Evolutionary conservation across 2,888 invertebrate species (phyloP).

Genomic region (Branchipolynoe longqiensis): DNA sequence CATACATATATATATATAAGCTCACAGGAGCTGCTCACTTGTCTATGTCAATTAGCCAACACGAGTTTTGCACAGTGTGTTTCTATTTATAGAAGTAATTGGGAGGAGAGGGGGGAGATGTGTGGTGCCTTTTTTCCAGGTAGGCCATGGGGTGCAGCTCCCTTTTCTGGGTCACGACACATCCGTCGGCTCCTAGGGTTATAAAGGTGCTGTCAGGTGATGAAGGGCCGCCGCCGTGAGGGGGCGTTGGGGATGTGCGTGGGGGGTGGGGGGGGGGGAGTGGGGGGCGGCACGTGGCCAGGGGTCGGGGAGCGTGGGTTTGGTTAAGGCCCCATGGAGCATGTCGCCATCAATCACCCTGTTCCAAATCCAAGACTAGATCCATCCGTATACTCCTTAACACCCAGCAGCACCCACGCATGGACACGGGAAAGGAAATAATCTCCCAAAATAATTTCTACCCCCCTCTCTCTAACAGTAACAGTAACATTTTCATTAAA

Average conservation of each 20-base stretch:
- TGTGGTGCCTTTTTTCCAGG: neutral
- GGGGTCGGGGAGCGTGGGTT: constrained; percentile 3
- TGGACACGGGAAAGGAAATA: too few species aligned
- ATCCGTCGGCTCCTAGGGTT: neutral
- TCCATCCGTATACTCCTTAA: too few species aligned
- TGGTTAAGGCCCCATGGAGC: neutral
- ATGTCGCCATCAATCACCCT: neutral
- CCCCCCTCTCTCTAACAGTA: too few species aligned
- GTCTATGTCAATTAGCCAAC: too few species aligned
- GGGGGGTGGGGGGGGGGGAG: neutral
- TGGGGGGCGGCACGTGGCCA: neutral
- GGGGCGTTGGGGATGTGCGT: neutral
- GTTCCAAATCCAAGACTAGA: neutral
- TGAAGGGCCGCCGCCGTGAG: neutral
- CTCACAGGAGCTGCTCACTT: too few species aligned
- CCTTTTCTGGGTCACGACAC: constrained; percentile 21
- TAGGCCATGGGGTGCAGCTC: constrained; percentile 2
- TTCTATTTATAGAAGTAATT: too few species aligned
- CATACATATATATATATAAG: neutral
- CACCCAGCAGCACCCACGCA: too few species aligned
- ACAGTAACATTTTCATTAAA: too few species aligned
- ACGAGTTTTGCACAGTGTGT: too few species aligned
- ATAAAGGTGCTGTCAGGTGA: neutral
- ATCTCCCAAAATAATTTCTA: too few species aligned
- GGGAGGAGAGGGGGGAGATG: too few species aligned